Evolutionary conservation across 2,888 invertebrate genomes (phyloP).

Genomic region (Agrochola macilenta): DNA sequence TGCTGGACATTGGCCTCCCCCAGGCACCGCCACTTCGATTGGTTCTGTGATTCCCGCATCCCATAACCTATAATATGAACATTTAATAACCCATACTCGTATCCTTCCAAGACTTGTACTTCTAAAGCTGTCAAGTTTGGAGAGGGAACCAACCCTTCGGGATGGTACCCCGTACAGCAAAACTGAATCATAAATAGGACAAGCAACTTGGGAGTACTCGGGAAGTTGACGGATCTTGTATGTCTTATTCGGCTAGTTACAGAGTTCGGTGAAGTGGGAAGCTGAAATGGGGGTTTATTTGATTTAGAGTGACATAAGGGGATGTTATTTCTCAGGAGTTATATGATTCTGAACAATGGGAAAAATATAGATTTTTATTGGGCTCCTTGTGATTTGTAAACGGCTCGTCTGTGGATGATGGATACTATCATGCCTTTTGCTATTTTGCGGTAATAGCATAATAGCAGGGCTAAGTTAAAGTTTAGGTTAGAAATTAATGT

Average conservation of each 20-base stretch:
- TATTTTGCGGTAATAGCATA: no score
- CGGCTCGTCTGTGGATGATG: no score
- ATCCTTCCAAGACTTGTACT: neutral
- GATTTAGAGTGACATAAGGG: neutral
- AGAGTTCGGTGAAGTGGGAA: neutral
- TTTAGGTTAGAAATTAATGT: no score
- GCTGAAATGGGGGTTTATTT: neutral
- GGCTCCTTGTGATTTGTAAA: no score
- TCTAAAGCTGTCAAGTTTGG: constrained; percentile 30
- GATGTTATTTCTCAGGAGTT: neutral
- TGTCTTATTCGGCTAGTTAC: constrained; percentile 39
- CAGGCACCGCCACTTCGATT: neutral
- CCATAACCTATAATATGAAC: neutral
- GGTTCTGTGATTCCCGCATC: neutral
- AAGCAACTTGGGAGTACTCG: constrained; percentile 33
- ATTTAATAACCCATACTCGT: constrained; percentile 12
- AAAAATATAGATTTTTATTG: no score
- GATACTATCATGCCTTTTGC: no score
- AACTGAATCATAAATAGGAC: constrained; percentile 53
- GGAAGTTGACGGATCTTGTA: constrained; percentile 9
- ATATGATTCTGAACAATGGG: no score
- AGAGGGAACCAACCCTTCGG: constrained; percentile 25
- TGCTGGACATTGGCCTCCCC: neutral
- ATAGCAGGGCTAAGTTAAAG: no score
- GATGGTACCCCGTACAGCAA: constrained; percentile 1